A percentile compares a stretch with the other conserved stretches of the same genome.
Evolutionary conservation across 2,888 invertebrate genomes (phyloP).

Genomic region (Prionchulus punctatus): DNA sequence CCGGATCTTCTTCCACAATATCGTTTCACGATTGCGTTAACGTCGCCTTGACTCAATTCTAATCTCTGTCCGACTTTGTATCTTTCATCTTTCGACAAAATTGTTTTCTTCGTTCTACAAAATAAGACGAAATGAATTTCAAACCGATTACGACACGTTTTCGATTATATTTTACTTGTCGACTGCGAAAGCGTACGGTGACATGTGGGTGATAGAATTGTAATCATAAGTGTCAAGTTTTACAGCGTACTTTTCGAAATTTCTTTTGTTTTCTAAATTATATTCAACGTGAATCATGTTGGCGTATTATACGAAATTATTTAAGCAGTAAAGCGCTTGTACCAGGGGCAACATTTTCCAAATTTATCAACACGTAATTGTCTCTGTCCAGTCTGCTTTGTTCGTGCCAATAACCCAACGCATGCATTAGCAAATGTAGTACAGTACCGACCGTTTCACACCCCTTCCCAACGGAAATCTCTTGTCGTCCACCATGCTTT

Average conservation of each 20-base stretch:
- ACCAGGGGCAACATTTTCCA: constrained; percentile 5
- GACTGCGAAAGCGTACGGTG: constrained; percentile 2
- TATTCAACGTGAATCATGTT: no score
- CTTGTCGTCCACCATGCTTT: background rate
- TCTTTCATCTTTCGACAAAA: constrained; percentile 9
- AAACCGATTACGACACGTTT: no score
- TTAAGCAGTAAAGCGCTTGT: background rate
- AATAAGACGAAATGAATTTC: no score
- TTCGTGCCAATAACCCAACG: constrained; percentile 3
- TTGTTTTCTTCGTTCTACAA: no score
- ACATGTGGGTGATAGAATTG: constrained; percentile 3
- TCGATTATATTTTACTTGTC: no score
- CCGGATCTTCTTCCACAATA: constrained; percentile 6
- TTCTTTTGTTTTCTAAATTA: background rate
- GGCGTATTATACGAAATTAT: background rate
- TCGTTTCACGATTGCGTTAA: background rate
- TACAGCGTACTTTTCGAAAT: constrained; percentile 3
- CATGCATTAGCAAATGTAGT: constrained; percentile 6
- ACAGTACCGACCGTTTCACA: constrained; percentile 3
- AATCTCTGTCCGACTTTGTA: constrained; percentile 4
- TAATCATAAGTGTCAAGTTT: constrained; percentile 3
- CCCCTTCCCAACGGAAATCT: constrained; percentile 1
- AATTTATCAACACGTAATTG: background rate
- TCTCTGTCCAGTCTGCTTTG: constrained; percentile 2
- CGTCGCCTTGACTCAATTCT: constrained; percentile 5